Conservation (phyloP, 2,113 vertebrate species). For the Odontophorus gujanensis region DNA sequence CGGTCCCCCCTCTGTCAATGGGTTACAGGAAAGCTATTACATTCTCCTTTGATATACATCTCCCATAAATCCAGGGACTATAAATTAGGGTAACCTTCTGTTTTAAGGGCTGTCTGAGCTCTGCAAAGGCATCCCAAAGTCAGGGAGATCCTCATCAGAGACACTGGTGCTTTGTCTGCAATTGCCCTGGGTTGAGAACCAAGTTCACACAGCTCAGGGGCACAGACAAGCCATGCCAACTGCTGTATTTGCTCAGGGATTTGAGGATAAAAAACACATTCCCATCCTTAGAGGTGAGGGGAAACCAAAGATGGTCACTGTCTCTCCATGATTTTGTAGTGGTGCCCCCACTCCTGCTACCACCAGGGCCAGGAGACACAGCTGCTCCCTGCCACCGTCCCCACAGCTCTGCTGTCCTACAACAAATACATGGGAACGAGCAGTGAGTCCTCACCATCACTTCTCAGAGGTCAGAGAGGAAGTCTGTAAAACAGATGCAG, state of each 20-base stretch:
- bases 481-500: background rate
- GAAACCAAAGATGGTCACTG: background rate
- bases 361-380: background rate
- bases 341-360: background rate
- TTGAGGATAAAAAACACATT: background rate
- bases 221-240: background rate
- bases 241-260: background rate
- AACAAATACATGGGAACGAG: background rate
- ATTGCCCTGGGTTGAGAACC: background rate
- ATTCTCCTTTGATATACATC: conserved; percentile 14
- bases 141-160: background rate
- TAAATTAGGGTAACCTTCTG: conserved; percentile 63
- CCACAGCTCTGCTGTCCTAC: accelerated
- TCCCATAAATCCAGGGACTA: conserved; percentile 49
- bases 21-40: conserved; percentile 22
- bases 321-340: background rate
- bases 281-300: background rate
- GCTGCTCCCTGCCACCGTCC: background rate
- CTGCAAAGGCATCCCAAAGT: conserved; percentile 65
- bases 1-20: background rate
- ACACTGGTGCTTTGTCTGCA: background rate
- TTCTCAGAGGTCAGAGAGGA: background rate
- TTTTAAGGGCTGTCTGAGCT: conserved; percentile 45
- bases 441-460: accelerated
- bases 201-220: background rate